Evolutionary conservation across 2,113 vertebrate species (phyloP).

Genomic region (Urocolius indicus): DNA sequence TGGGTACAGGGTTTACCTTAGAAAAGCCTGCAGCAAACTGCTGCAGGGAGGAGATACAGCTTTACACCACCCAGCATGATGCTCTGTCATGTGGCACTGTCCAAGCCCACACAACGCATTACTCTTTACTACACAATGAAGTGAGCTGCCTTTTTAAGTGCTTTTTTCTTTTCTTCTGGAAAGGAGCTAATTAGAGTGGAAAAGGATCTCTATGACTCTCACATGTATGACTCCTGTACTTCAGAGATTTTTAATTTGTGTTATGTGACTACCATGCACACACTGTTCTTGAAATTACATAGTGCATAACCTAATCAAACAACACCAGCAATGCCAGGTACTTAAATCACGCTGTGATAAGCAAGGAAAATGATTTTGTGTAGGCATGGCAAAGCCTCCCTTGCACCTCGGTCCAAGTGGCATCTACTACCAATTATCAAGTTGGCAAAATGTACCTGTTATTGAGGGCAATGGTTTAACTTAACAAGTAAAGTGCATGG

Average conservation of each 20-base stretch:
- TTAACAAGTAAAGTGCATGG: neutral
- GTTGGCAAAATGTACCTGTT: neutral
- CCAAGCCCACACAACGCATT: slow-evolving; percentile 27
- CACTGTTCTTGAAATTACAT: slow-evolving; percentile 11
- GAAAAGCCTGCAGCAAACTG: neutral
- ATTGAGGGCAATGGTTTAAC: neutral
- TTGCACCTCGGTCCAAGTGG: neutral
- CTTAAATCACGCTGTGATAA: slow-evolving; percentile 31
- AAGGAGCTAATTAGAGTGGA: slow-evolving; percentile 35
- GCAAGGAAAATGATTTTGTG: neutral
- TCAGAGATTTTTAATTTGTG: slow-evolving; percentile 30
- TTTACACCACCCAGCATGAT: slow-evolving; percentile 1
- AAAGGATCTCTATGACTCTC: neutral
- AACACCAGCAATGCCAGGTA: neutral
- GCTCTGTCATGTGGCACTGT: neutral
- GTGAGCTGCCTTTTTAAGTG: neutral
- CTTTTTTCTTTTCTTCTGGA: neutral
- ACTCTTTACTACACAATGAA: slow-evolving; percentile 23
- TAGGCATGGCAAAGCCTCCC: neutral
- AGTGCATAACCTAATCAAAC: slow-evolving; percentile 23
- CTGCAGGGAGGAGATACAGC: neutral
- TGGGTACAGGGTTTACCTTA: neutral
- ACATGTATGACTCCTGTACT: neutral
- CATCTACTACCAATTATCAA: neutral
- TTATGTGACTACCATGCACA: slow-evolving; percentile 2